Evolutionary conservation across 2,888 invertebrate species (phyloP).

Genomic region (Cheilosia urbana): DNA sequence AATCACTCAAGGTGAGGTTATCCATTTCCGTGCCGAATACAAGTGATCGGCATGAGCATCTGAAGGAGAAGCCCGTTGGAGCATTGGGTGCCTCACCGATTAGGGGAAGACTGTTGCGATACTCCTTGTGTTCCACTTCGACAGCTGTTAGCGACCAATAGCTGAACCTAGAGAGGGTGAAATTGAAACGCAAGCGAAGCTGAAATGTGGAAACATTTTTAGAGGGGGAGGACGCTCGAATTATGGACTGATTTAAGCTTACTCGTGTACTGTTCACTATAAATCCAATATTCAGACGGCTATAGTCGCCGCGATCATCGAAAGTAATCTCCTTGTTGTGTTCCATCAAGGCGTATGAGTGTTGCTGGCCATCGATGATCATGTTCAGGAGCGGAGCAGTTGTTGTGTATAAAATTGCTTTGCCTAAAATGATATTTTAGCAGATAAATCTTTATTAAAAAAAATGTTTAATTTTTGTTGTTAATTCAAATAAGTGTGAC

Average conservation of each 20-base stretch:
- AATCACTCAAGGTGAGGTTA: constrained; percentile 84
- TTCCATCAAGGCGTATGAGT: constrained; percentile 52
- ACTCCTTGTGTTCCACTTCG: constrained; percentile 84
- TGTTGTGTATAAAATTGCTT: constrained; percentile 85
- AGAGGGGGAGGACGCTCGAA: not conserved
- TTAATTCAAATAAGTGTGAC: too few relatives aligned
- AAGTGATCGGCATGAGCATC: constrained; percentile 84
- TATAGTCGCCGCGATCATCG: constrained; percentile 81
- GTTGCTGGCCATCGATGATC: constrained; percentile 59
- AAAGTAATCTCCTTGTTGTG: constrained; percentile 79
- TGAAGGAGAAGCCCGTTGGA: constrained; percentile 85
- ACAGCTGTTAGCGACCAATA: constrained; percentile 86
- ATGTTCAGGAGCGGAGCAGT: constrained; percentile 85
- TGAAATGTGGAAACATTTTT: constrained; percentile 77
- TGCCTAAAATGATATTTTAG: constrained; percentile 80
- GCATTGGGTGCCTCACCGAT: constrained; percentile 84
- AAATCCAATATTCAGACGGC: constrained; percentile 81
- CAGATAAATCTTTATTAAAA: too few relatives aligned
- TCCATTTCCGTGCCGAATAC: constrained; percentile 85
- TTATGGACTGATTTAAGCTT: not conserved
- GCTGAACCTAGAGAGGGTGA: constrained; percentile 84
- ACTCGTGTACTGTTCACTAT: constrained; percentile 75
- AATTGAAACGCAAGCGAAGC: constrained; percentile 86
- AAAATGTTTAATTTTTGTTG: too few relatives aligned
- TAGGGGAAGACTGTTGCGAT: constrained; percentile 77